These are phyloP conservation scores for Cossypha niveicapilla DNA, from an alignment of 2,797 vertebrate species.

Conservation along the genomic window DNA sequence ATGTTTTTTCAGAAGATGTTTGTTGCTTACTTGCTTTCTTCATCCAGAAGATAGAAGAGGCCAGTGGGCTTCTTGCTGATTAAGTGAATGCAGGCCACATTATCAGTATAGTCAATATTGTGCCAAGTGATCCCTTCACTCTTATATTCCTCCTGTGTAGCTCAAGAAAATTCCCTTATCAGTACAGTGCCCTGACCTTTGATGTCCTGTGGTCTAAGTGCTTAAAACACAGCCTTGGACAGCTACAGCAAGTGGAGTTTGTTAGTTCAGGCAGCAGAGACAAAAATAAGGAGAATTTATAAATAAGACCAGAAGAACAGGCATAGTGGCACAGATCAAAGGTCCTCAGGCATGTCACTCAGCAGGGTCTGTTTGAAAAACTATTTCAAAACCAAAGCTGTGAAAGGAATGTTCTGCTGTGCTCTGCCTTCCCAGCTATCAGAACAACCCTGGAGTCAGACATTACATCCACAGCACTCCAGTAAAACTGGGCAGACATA, in stretches of 20 bases:
- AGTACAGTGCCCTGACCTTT: conserved; percentile 12
- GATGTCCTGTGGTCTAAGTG: background rate
- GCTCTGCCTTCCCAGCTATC: background rate
- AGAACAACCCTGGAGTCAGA: background rate
- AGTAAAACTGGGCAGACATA: background rate
- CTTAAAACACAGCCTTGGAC: conserved; percentile 7
- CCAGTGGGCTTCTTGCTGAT: conserved; percentile 87
- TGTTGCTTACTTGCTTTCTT: conserved; percentile 87
- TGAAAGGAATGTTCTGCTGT: background rate
- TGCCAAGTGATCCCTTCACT: conserved; percentile 90
- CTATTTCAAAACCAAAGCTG: background rate
- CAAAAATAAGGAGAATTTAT: background rate
- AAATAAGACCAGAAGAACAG: background rate
- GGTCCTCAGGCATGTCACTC: background rate
- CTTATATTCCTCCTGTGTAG: conserved; percentile 87
- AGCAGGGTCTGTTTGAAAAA: background rate
- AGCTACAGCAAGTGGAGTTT: background rate
- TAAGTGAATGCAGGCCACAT: conserved; percentile 88
- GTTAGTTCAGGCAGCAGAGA: conserved; percentile 31
- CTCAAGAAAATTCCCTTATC: conserved; percentile 25
- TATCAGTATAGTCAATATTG: conserved; percentile 87
- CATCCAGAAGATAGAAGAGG: conserved; percentile 88
- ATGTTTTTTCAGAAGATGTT: background rate
- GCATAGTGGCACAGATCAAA: background rate
- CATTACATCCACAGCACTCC: background rate